Evolutionary conservation across 2,797 vertebrate species (phyloP).

Genomic region (Dicrostonyx torquatus): DNA sequence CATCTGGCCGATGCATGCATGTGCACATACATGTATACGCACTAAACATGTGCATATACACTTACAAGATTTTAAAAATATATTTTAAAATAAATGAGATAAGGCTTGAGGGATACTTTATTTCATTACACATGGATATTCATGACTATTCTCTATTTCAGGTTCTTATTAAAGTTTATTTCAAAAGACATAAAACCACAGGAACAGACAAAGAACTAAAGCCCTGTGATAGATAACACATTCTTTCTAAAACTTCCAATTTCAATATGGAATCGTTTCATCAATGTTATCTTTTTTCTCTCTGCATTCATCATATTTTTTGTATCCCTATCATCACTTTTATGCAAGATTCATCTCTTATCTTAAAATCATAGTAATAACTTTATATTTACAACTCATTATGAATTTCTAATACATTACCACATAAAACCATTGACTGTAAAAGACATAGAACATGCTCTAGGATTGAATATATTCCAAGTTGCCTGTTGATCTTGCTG

Average conservation of each 20-base stretch:
- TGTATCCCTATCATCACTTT: not conserved
- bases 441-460: not conserved
- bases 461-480: not conserved
- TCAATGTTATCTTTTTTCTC: not conserved
- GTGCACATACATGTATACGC: not conserved
- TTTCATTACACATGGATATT: not conserved
- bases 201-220: not conserved
- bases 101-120: not conserved
- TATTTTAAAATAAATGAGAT: not conserved
- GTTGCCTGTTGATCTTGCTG: not conserved
- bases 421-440: not conserved
- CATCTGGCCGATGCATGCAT: not conserved
- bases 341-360: not conserved
- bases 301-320: not conserved
- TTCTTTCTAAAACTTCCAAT: not conserved
- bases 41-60: not conserved
- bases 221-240: not conserved
- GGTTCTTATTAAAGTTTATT: not conserved
- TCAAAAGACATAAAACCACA: not conserved
- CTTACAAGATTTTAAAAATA: not conserved
- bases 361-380: not conserved
- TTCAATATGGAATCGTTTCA: not conserved
- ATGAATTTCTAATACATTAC: not conserved
- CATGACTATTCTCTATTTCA: not conserved
- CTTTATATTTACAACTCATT: constrained; percentile 1